Evolutionary conservation across 2,797 vertebrate genomes (phyloP), one percentile per base, ranked within the genome.

Genomic region (Eidolon dupreanum): DNA sequence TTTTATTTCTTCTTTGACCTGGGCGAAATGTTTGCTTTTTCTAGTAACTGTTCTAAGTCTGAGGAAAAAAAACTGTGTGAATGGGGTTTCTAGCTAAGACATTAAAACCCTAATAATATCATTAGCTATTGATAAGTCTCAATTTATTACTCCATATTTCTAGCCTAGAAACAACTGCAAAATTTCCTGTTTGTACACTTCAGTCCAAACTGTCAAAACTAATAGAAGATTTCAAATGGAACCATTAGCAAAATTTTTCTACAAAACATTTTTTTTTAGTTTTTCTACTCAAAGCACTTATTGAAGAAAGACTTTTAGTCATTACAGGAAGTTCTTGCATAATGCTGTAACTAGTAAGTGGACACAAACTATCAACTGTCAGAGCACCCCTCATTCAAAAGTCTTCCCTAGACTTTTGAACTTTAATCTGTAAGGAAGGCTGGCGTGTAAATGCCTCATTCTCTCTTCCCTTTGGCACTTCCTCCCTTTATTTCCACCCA

Each of bases 211-310:
- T 81, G 63, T 59, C 65, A 65, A 71, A 88, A 81, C 51, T 46
- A 82, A 73, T 19, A 96, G 8, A 65, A 66, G 49, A 68, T 68
- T 41, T 70, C 38, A 63, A 96, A 75, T 49, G 41, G 16, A 95
- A 93, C 16, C 89, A 36, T 33, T 61, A 65, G 28, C 51, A 95
- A 93, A 63, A 51, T 7, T 93, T 93, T 90, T 61, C 73, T 66
- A 82, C 4, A 4, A 61, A 55, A 81, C 13, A 20, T 20, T 38
- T 61, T 92, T 36, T 43, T 28, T 3, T 28, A 49, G 12, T 53
- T 90, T 94, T 86, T 63, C 15, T 59, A 83, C 31, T 41, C 71
- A 89, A 82, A 68, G 41, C 55, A 73, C 20, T 6, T 28, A 24
- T 46, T 93, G 15, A 92, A 84, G 26, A 93, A 74, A 73, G 65